Conservation (phyloP, 2,797 vertebrate genomes). For the Thamnophis elegans region DNA sequence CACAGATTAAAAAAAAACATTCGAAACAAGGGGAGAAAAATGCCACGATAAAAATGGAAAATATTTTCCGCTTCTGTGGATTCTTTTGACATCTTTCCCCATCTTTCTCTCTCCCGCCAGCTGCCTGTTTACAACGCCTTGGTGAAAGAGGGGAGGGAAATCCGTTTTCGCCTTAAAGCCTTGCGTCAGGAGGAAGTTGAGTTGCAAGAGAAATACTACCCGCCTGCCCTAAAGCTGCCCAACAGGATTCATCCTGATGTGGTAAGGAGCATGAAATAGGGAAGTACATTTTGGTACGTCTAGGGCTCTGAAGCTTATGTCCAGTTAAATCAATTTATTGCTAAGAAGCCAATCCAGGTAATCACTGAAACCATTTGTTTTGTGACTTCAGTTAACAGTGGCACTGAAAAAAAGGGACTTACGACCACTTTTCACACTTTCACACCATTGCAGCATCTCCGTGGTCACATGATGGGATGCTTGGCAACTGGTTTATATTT, state of each 20-base stretch:
- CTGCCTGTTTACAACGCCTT: conserved; percentile 71
- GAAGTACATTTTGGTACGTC: background rate
- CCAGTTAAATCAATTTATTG: background rate
- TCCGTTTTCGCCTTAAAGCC: conserved; percentile 72
- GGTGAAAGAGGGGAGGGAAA: conserved; percentile 72
- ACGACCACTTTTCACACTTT: too few relatives aligned
- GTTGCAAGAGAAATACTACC: conserved; percentile 80
- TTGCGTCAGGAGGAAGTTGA: conserved; percentile 70
- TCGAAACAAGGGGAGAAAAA: background rate
- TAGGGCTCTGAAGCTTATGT: background rate
- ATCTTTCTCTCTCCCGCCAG: conserved; percentile 54
- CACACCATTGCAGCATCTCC: background rate
- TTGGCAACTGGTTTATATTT: too few relatives aligned
- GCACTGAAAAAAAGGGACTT: background rate
- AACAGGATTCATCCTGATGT: conserved; percentile 84
- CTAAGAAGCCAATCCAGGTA: background rate
- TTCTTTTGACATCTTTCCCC: background rate
- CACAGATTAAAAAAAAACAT: background rate
- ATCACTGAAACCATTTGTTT: background rate
- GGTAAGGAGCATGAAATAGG: conserved; percentile 63
- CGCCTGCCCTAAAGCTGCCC: conserved; percentile 79
- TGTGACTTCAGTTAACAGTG: background rate
- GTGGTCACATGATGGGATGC: background rate
- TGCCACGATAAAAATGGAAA: background rate
- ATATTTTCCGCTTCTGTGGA: background rate